Evolutionary conservation across 1,140 invertebrate genomes (phyloP).

Genomic region (Drosophila chauvacae): DNA sequence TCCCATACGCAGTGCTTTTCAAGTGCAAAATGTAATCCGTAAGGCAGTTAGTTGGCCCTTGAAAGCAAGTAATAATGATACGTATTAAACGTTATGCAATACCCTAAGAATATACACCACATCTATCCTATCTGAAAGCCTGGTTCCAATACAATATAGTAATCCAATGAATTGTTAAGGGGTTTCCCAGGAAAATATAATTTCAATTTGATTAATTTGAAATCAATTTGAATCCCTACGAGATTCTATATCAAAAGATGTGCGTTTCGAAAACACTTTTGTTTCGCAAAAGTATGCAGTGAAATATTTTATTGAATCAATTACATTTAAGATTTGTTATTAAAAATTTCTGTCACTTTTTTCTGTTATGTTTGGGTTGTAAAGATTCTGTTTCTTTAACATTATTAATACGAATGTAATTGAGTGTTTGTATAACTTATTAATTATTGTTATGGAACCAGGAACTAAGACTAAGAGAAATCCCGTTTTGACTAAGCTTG

Average conservation of each 20-base stretch:
- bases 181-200: not conserved
- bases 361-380: too few relatives aligned
- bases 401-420: not conserved
- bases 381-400: too few relatives aligned
- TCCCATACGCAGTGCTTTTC: slow-evolving; percentile 37
- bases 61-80: slow-evolving; percentile 44
- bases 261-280: slow-evolving; percentile 2
- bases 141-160: slow-evolving; percentile 3
- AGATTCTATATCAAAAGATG: not conserved
- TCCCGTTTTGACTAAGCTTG: slow-evolving; percentile 24
- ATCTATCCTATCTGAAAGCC: slow-evolving; percentile 11
- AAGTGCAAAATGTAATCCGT: slow-evolving; percentile 62
- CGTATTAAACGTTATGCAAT: slow-evolving; percentile 60
- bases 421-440: not conserved
- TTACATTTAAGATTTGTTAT: too few relatives aligned
- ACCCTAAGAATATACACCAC: slow-evolving; percentile 48
- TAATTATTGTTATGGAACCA: not conserved
- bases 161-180: not conserved
- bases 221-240: not conserved
- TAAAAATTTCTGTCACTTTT: too few relatives aligned
- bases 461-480: not conserved
- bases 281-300: not conserved
- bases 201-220: slow-evolving; percentile 6
- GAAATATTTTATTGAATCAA: not conserved
- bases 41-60: slow-evolving; percentile 24